Evolutionary conservation across 2,113 vertebrate species (phyloP).

Genomic region (Campylomormyrus tamandua): DNA sequence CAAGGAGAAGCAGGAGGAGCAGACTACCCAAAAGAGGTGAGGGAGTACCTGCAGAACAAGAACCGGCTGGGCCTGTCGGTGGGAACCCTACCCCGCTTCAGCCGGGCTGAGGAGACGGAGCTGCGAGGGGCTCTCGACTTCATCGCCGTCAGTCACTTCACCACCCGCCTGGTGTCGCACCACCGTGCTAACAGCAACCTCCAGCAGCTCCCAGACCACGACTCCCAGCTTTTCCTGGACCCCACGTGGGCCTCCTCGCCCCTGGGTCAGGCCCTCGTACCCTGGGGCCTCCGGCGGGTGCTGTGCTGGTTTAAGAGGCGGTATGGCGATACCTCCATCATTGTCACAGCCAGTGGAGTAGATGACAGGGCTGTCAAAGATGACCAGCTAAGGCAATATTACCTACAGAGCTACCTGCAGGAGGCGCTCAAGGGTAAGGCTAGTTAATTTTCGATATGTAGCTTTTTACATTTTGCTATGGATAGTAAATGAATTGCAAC

Average conservation of each 20-base stretch:
- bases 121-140: conserved; percentile 78
- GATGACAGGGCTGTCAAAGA: conserved; percentile 71
- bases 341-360: conserved; percentile 80
- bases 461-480: neutral
- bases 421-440: conserved; percentile 83
- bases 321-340: conserved; percentile 67
- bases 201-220: conserved; percentile 53
- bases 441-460: neutral
- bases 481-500: neutral
- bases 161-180: conserved; percentile 75
- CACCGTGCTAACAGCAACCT: conserved; percentile 46
- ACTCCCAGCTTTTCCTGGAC: conserved; percentile 69
- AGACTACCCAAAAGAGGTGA: conserved; percentile 69
- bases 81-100: conserved; percentile 67
- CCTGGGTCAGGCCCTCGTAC: conserved; percentile 68
- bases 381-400: conserved; percentile 74
- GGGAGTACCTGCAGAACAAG: conserved; percentile 59
- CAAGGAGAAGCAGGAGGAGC: conserved; percentile 43
- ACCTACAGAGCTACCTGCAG: conserved; percentile 73
- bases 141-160: conserved; percentile 86
- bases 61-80: conserved; percentile 45
- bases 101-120: conserved; percentile 58
- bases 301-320: conserved; percentile 73
- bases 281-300: conserved; percentile 73
- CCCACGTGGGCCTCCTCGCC: conserved; percentile 71